Conservation (phyloP, 2,888 invertebrate genomes). For the Choreutis nemorana region DNA sequence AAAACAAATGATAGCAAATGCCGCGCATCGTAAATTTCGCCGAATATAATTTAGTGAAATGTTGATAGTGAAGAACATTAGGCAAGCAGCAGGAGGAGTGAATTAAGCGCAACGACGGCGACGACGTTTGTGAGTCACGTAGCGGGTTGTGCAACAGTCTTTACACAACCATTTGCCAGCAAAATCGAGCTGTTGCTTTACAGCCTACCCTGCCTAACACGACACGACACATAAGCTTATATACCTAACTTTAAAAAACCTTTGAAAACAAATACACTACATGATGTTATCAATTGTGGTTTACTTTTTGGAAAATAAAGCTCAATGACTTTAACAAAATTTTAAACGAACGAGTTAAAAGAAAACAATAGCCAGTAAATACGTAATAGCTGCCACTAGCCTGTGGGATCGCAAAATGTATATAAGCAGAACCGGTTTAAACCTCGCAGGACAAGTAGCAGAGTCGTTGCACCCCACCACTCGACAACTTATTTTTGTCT, state of each 20-base stretch:
- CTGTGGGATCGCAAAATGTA: too few relatives aligned
- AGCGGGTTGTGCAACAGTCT: conserved; percentile 43
- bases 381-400: too few relatives aligned
- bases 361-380: too few relatives aligned
- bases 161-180: conserved; percentile 45
- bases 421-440: too few relatives aligned
- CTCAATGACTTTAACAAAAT: too few relatives aligned
- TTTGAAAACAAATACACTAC: not conserved
- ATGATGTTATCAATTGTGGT: not conserved
- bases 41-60: conserved; percentile 14
- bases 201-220: conserved; percentile 17
- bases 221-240: not conserved
- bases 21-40: conserved; percentile 6
- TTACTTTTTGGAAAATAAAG: too few relatives aligned
- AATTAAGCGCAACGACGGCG: conserved; percentile 39
- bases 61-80: conserved; percentile 32
- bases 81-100: conserved; percentile 30
- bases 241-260: not conserved
- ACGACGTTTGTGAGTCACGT: conserved; percentile 40
- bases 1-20: too few relatives aligned
- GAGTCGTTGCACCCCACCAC: conserved; percentile 29
- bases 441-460: conserved; percentile 25
- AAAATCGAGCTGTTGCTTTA: conserved; percentile 26
- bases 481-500: conserved; percentile 22
- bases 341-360: too few relatives aligned